These are phyloP conservation scores for Geotrupes spiniger DNA, from an alignment of 2,888 invertebrate species.

Conservation along the genomic window DNA sequence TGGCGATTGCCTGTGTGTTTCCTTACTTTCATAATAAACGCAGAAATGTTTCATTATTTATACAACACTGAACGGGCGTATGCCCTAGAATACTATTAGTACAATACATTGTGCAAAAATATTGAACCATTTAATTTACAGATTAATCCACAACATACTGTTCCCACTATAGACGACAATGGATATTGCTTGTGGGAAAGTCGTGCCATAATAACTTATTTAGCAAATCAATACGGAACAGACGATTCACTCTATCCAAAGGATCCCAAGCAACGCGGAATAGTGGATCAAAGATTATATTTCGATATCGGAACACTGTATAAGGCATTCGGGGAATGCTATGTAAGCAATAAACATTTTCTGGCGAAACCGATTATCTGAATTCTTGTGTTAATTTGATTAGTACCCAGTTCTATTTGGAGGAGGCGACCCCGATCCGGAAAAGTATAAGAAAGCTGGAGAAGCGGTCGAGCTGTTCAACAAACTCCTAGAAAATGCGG, in stretches of 20 bases:
- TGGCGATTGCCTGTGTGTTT: background rate
- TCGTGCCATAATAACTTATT: constrained; percentile 76
- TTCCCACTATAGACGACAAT: constrained; percentile 85
- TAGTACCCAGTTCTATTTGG: constrained; percentile 51
- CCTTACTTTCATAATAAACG: too few species aligned
- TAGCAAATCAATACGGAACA: constrained; percentile 78
- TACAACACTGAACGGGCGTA: too few species aligned
- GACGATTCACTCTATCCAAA: constrained; percentile 74
- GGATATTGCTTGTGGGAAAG: constrained; percentile 82
- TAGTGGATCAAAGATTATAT: constrained; percentile 75
- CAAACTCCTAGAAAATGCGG: constrained; percentile 67
- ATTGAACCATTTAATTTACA: constrained; percentile 42
- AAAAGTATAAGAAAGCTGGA: constrained; percentile 66
- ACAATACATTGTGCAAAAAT: background rate
- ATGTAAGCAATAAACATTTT: constrained; percentile 61
- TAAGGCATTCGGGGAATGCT: constrained; percentile 66
- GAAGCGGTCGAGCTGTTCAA: constrained; percentile 68
- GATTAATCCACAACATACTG: constrained; percentile 81
- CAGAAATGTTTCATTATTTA: background rate
- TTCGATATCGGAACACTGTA: constrained; percentile 78
- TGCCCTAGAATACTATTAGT: too few species aligned
- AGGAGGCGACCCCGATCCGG: constrained; percentile 55
- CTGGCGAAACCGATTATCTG: background rate
- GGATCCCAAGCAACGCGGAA: constrained; percentile 71
- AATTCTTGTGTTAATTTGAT: background rate